Base-by-base conservation (phyloP, 2,797 vertebrate species). In the Numenius phaeopus region DNA sequence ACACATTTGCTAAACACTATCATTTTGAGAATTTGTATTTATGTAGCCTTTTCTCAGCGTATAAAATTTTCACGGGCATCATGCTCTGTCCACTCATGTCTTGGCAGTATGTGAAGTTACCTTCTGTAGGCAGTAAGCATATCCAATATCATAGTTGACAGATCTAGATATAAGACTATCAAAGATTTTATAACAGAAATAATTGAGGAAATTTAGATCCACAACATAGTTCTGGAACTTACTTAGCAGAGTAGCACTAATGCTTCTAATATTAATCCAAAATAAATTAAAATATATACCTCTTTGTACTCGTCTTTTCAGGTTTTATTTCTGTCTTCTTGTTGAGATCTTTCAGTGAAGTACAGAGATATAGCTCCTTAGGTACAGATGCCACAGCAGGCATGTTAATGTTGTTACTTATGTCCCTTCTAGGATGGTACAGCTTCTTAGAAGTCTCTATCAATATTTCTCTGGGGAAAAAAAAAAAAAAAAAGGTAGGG, bases 281-380 rank as follows among this genome's bases (percentile, higher is more conserved):
- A 90, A 75, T 49, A 4, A 79, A 54, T n/a, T 50, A 26, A 58
- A 62, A 89, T 14, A 83, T 78, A 87, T 97, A 99, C 99, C 97
- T 99, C 96, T 98, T 99, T 50, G 99, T 99, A 97, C 98, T 99
- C 2, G 98, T 98, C 98, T 99, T 99, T 40, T 99, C 99, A 8
- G 98, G 98, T 97, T 99, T 99, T 47, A 99, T 97, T 97, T 99
- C 99, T 90, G 99, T 99, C 97, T 99, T 99, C 97, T 99, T 99
- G 90, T 99, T 99, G 89, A 99, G 99, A 58, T 99, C 99, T 85
- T 99, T 99, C 95, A 99, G 92, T 75, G 99, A 99, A 46, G 99
- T 99, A 94, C 98, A 99, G 93, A 99, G 98, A 94, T 99, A 99
- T 13, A 99, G 98, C 82, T 99, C 99, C 98, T 99, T 99, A 96